Percentiles rank a stretch among this genome's conserved stretches.
Conservation (phyloP, 2,113 vertebrate genomes). For the Tympanuchus pallidicinctus region DNA sequence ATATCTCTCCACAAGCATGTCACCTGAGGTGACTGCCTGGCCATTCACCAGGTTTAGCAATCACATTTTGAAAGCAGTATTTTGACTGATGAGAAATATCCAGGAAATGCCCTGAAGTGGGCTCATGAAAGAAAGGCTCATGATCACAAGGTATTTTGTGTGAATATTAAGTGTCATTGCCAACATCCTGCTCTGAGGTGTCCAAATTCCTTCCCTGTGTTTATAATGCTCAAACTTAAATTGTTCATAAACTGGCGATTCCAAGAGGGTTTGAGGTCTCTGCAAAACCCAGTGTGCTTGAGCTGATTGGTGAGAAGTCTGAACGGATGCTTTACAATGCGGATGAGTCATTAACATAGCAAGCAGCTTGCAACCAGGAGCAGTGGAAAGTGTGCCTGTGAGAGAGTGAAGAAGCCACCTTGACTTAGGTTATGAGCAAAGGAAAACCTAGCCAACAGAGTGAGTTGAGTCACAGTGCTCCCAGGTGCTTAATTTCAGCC, state of each 20-base stretch:
- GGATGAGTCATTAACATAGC: background rate
- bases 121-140: background rate
- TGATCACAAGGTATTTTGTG: rapidly evolving
- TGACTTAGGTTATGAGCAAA: background rate
- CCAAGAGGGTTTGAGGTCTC: background rate
- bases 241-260: background rate
- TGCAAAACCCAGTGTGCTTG: background rate
- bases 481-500: background rate
- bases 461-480: background rate
- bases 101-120: background rate
- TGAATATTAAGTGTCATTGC: background rate
- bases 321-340: background rate
- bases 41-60: background rate
- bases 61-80: background rate
- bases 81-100: background rate
- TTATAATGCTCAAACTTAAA: background rate
- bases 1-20: background rate
- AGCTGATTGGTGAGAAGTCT: conserved; percentile 1
- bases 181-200: background rate
- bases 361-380: background rate
- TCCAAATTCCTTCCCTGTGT: background rate
- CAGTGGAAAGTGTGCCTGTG: background rate
- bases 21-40: background rate
- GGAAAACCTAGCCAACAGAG: background rate
- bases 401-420: background rate